phyloP scores from a whole-genome alignment of 2,888 invertebrate species.

The Andrena chrysosceles region DNA sequence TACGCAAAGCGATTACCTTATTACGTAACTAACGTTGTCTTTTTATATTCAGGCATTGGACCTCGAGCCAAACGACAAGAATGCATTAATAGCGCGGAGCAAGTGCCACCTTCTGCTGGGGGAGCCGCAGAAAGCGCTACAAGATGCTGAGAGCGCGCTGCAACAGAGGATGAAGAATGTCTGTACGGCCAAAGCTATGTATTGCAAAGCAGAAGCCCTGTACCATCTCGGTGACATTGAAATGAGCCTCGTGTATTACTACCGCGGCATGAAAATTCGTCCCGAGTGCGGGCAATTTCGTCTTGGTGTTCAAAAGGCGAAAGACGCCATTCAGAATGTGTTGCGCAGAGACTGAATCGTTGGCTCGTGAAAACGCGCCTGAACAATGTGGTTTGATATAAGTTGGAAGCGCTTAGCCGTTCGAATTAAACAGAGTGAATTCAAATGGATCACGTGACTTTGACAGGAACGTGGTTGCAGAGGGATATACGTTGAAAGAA shows the following conservation, averaged over 20 bases:
- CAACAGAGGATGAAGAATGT: slow-evolving; percentile 87
- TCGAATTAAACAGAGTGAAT: too few species aligned
- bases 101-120: slow-evolving; percentile 95
- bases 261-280: slow-evolving; percentile 93
- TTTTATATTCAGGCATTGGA: slow-evolving; percentile 91
- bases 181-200: slow-evolving; percentile 90
- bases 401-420: too few species aligned
- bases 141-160: slow-evolving; percentile 94
- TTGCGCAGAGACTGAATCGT: slow-evolving; percentile 84
- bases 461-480: too few species aligned
- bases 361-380: background rate
- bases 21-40: background rate
- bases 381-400: too few species aligned
- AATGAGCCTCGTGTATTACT: slow-evolving; percentile 95
- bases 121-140: slow-evolving; percentile 92
- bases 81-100: slow-evolving; percentile 94
- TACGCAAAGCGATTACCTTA: background rate
- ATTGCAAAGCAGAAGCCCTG: slow-evolving; percentile 96
- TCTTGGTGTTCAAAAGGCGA: slow-evolving; percentile 95
- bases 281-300: slow-evolving; percentile 93
- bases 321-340: slow-evolving; percentile 97
- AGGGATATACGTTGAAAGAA: too few species aligned
- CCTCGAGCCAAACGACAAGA: slow-evolving; percentile 93
- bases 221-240: slow-evolving; percentile 97
- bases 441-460: too few species aligned